A percentile compares a stretch with the other conserved stretches of the same genome.
phyloP scores from a whole-genome alignment of 2,797 vertebrate genomes.

The Acanthis flammea region DNA sequence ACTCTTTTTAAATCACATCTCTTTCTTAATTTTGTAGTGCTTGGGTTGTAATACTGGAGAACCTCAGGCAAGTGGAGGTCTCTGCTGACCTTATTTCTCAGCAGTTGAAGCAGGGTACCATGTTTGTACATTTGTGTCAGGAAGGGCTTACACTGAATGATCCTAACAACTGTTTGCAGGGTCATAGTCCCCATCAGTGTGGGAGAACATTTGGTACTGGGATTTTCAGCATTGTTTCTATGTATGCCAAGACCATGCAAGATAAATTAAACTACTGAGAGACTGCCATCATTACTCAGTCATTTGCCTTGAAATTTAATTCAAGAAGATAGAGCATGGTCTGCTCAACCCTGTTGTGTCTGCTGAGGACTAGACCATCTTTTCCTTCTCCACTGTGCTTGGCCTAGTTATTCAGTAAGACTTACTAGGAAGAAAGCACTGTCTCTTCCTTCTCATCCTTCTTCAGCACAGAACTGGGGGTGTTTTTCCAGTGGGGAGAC shows the following conservation, averaged over 20 bases:
- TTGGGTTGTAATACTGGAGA: background rate
- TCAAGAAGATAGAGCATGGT: background rate
- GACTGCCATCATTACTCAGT: background rate
- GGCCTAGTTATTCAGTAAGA: background rate
- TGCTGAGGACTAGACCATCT: background rate
- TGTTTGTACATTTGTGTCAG: background rate
- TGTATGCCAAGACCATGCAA: background rate
- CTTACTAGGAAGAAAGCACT: background rate
- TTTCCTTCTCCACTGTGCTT: background rate
- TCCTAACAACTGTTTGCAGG: background rate
- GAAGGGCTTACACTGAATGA: background rate
- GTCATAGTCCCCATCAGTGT: background rate
- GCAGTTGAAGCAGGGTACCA: background rate
- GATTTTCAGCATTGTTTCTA: background rate
- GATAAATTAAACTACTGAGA: background rate
- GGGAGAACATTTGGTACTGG: background rate
- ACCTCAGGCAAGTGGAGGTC: background rate
- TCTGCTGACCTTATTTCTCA: background rate
- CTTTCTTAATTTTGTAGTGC: background rate
- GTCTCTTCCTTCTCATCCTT: background rate
- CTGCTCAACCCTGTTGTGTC: background rate
- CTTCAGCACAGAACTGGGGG: background rate
- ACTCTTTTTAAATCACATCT: background rate
- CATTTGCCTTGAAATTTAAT: background rate
- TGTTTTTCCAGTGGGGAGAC: background rate